A percentile compares a stretch with the other conserved stretches of the same genome.
phyloP scores from a whole-genome alignment of 2,888 invertebrate genomes.

The Erebia aethiops region DNA sequence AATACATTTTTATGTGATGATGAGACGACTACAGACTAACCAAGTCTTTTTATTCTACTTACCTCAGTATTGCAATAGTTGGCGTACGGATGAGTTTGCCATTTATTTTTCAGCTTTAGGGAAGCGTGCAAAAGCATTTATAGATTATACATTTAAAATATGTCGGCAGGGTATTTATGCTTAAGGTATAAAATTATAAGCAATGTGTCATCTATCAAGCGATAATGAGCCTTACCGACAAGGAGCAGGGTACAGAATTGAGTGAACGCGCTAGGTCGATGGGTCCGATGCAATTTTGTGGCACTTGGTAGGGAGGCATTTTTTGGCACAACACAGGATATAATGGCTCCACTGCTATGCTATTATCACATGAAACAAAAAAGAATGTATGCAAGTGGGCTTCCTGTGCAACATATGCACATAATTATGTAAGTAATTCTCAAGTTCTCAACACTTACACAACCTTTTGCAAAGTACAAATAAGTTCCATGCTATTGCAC shows the following conservation, averaged over 20 bases:
- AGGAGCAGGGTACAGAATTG: slow-evolving; percentile 94
- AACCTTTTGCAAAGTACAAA: no score
- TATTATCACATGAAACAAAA: slow-evolving; percentile 59
- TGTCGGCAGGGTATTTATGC: background rate
- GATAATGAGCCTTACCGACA: slow-evolving; percentile 84
- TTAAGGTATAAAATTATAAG: background rate
- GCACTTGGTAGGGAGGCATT: slow-evolving; percentile 76
- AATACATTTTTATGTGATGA: background rate
- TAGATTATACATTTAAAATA: slow-evolving; percentile 30
- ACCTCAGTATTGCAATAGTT: slow-evolving; percentile 77
- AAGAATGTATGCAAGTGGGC: background rate
- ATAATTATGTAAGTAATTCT: background rate
- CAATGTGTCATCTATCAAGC: background rate
- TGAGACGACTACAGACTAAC: background rate
- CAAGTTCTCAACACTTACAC: no score
- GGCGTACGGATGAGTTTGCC: slow-evolving; percentile 73
- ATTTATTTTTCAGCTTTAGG: slow-evolving; percentile 73
- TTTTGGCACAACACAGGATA: slow-evolving; percentile 87
- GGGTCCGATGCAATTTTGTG: slow-evolving; percentile 84
- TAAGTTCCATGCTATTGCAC: no score
- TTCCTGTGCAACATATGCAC: background rate
- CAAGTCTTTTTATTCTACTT: slow-evolving; percentile 39
- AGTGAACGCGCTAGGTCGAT: slow-evolving; percentile 91
- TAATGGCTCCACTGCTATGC: slow-evolving; percentile 95
- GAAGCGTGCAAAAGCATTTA: slow-evolving; percentile 38